These are phyloP conservation scores for Mustela lutreola DNA, from an alignment of 2,113 vertebrate species.

Conservation along the genomic window DNA sequence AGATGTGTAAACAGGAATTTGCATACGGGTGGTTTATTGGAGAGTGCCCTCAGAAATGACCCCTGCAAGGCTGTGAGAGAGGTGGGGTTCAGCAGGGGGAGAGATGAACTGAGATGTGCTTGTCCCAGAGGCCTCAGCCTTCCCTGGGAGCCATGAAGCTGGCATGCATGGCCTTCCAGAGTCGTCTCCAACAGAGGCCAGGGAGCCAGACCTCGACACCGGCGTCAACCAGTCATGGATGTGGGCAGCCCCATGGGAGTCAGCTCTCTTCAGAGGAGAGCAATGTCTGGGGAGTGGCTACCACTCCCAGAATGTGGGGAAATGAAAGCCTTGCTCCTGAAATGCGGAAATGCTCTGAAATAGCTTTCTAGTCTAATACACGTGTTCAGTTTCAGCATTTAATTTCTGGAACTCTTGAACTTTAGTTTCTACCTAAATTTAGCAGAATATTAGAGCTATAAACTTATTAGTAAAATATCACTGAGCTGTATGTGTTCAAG, in stretches of 20 bases:
- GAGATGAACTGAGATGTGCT: not conserved
- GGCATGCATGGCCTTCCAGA: not conserved
- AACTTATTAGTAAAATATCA: not conserved
- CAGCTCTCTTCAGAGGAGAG: not conserved
- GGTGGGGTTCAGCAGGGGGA: not conserved
- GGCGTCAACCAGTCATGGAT: not conserved
- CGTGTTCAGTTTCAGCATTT: not conserved
- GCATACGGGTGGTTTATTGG: not conserved
- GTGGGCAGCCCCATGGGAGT: not conserved
- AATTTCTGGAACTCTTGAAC: not conserved
- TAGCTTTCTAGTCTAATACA: no score
- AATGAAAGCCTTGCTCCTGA: not conserved
- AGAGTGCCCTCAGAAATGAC: not conserved
- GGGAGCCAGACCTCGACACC: not conserved
- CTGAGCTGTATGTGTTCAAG: not conserved
- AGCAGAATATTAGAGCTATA: slow-evolving; percentile 26
- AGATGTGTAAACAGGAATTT: not conserved
- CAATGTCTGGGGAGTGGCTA: not conserved
- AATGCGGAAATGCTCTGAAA: not conserved
- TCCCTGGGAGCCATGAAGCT: not conserved
- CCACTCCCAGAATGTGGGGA: not conserved
- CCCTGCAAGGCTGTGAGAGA: not conserved
- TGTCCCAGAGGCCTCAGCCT: not conserved
- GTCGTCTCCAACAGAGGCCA: not conserved
- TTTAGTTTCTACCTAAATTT: not conserved